Conservation (phyloP, 1,140 invertebrate genomes). For the Harpegnathos saltator region DNA sequence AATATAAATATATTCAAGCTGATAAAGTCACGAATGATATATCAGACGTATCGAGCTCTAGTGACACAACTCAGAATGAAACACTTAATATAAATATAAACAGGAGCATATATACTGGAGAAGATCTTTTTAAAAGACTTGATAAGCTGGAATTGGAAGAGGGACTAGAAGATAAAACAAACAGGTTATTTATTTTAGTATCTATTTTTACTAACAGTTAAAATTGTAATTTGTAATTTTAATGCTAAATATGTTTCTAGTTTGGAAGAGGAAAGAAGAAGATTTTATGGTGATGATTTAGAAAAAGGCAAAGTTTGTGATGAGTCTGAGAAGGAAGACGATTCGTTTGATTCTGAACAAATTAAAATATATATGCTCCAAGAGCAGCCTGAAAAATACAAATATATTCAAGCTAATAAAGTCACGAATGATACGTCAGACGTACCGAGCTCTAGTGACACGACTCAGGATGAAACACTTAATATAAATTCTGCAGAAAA, state of each 20-base stretch:
- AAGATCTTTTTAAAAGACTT: constrained; percentile 85
- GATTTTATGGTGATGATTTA: constrained; percentile 70
- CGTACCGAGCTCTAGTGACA: background rate
- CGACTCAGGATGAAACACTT: constrained; percentile 8
- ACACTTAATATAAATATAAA: too few species aligned
- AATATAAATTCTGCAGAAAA: constrained; percentile 7
- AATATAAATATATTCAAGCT: constrained; percentile 46
- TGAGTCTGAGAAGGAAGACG: constrained; percentile 68
- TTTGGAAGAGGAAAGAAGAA: constrained; percentile 66
- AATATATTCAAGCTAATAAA: constrained; percentile 41
- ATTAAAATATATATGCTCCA: constrained; percentile 49
- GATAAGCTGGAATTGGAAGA: constrained; percentile 87
- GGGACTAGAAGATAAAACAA: constrained; percentile 85
- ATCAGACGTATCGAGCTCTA: background rate
- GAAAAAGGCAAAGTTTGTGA: constrained; percentile 69
- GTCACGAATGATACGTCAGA: background rate
- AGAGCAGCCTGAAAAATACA: constrained; percentile 61
- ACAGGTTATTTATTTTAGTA: constrained; percentile 74
- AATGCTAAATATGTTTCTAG: constrained; percentile 47
- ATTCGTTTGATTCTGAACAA: constrained; percentile 57
- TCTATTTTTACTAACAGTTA: background rate
- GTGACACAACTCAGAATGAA: background rate
- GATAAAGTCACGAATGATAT: constrained; percentile 10
- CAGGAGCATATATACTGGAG: constrained; percentile 80
- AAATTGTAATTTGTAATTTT: constrained; percentile 8